phyloP scores from a whole-genome alignment of 2,797 vertebrate genomes.

The Cryptoblepharus egeriae region DNA sequence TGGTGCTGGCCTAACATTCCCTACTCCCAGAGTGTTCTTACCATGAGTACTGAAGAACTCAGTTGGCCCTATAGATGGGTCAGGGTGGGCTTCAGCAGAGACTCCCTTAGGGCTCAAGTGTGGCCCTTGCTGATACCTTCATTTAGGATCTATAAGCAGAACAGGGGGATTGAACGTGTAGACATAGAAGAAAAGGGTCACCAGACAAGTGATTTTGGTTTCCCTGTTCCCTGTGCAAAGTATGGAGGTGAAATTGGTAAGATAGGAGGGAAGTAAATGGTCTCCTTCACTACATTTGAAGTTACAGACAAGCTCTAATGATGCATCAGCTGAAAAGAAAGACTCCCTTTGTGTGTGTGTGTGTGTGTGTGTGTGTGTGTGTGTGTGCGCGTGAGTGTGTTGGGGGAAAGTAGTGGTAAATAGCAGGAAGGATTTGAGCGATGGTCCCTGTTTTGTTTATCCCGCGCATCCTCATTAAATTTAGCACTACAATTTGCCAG shows the following conservation, averaged over 20 bases:
- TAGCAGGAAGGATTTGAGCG: slow-evolving; percentile 20
- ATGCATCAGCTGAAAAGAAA: not conserved
- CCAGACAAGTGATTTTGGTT: not conserved
- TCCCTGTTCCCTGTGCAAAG: not conserved
- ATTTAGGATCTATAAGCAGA: too few species aligned
- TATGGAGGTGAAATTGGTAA: not conserved
- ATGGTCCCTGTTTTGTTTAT: slow-evolving; percentile 38
- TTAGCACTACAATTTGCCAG: slow-evolving; percentile 42
- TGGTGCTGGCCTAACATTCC: too few species aligned
- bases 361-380: not conserved
- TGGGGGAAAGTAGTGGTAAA: not conserved
- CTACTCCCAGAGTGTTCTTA: too few species aligned
- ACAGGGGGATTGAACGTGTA: not conserved
- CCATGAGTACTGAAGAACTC: too few species aligned
- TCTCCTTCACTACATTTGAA: not conserved
- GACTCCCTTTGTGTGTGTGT: not conserved
- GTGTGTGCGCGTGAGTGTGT: not conserved
- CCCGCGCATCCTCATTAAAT: slow-evolving; percentile 32
- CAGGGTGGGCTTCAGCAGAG: too few species aligned
- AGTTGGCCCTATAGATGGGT: too few species aligned
- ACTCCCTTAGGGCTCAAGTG: too few species aligned
- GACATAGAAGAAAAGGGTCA: not conserved
- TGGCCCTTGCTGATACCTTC: too few species aligned
- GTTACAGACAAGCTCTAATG: slow-evolving; percentile 1
- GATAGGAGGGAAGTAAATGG: not conserved